These are phyloP conservation scores for Spinus olivaceus DNA, from an alignment of 2,797 vertebrate genomes.

Conservation along the genomic window DNA sequence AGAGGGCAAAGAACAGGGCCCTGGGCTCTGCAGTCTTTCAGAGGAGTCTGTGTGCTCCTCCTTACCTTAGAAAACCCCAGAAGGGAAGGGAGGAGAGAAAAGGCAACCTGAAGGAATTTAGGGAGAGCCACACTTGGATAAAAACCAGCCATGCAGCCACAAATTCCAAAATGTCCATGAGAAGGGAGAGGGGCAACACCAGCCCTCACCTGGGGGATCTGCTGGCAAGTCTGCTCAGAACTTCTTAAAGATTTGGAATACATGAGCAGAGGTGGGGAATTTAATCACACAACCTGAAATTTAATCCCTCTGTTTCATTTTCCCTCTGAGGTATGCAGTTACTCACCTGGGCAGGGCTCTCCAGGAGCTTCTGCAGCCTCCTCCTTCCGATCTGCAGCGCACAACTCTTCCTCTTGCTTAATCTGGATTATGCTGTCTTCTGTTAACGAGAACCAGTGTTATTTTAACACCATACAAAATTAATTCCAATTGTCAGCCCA, in stretches of 20 bases:
- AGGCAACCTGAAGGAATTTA: background rate
- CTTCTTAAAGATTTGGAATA: background rate
- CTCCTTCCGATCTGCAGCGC: constrained; percentile 25
- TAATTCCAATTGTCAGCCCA: background rate
- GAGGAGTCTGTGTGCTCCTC: accelerated
- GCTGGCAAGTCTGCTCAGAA: background rate
- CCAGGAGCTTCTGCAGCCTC: constrained; percentile 56
- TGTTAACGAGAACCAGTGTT: background rate
- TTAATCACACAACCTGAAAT: background rate
- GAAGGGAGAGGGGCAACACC: background rate
- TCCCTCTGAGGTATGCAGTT: background rate
- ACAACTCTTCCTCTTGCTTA: constrained; percentile 67
- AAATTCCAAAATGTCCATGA: accelerated
- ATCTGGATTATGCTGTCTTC: constrained; percentile 54
- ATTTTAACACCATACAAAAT: background rate
- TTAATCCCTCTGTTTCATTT: background rate
- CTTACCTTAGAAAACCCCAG: background rate
- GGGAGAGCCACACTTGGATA: background rate
- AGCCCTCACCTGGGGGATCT: accelerated
- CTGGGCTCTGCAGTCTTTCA: background rate
- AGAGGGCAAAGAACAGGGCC: background rate
- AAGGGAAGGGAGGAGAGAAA: background rate
- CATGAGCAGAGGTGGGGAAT: background rate
- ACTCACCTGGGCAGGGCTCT: constrained; percentile 66
- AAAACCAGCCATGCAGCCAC: background rate